Conservation (phyloP, 2,888 invertebrate genomes). For the Eupeodes latifasciatus region DNA sequence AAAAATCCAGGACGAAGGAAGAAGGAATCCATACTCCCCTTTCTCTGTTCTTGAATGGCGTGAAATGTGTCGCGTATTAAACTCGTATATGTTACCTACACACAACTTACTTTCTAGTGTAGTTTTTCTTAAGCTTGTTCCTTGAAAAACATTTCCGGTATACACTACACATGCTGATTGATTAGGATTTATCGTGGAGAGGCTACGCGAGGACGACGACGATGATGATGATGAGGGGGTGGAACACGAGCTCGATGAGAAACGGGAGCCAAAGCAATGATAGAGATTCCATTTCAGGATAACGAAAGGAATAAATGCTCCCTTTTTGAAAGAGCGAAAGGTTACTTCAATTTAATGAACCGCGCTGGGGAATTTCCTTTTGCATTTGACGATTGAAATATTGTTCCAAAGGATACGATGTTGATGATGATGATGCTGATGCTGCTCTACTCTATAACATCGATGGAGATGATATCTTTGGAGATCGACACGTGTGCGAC, state of each 20-base stretch:
- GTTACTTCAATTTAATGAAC: conserved; percentile 73
- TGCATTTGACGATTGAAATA: conserved; percentile 40
- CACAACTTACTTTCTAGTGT: background rate
- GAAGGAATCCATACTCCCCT: background rate
- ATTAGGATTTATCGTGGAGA: conserved; percentile 40
- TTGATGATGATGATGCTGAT: background rate
- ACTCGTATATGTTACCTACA: background rate
- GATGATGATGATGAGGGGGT: too few species aligned
- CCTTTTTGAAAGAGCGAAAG: conserved; percentile 33
- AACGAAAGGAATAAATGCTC: conserved; percentile 53
- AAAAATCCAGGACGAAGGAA: conserved; percentile 25
- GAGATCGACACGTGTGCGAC: conserved; percentile 72
- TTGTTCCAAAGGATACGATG: background rate
- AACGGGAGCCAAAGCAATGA: background rate
- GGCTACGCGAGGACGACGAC: too few species aligned
- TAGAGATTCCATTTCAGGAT: conserved; percentile 56
- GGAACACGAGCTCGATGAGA: too few species aligned
- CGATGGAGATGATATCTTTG: conserved; percentile 56
- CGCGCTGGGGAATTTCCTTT: conserved; percentile 41
- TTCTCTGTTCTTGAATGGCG: conserved; percentile 46
- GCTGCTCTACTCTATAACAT: background rate
- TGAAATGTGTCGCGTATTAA: conserved; percentile 54
- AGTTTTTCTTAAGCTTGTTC: background rate
- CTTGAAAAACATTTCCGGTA: conserved; percentile 19
- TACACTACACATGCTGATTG: conserved; percentile 69